Conservation (phyloP, 2,888 invertebrate species). For the Pollenia amentaria region DNA sequence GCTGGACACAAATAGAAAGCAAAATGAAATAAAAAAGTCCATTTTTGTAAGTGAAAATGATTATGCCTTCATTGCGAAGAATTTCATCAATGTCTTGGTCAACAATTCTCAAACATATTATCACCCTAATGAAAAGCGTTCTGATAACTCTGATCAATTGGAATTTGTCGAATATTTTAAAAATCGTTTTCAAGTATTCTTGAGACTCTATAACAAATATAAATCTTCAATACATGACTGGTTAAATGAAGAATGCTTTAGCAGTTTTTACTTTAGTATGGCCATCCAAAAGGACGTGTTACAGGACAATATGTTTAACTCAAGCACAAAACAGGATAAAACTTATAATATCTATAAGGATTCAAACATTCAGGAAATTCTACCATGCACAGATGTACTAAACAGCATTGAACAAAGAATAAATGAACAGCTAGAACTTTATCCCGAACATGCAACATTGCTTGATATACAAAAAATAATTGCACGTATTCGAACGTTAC, state of each 20-base stretch:
- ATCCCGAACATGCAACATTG: conserved; percentile 96
- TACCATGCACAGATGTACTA: conserved; percentile 89
- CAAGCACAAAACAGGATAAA: conserved; percentile 9
- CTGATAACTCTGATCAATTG: conserved; percentile 53
- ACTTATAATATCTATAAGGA: conserved; percentile 92
- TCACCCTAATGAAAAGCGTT: conserved; percentile 49
- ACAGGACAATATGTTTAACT: conserved; percentile 75
- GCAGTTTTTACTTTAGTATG: conserved; percentile 80
- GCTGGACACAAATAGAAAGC: conserved; percentile 77
- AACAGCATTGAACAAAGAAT: conserved; percentile 88
- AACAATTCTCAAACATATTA: conserved; percentile 80
- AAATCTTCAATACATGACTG: conserved; percentile 79
- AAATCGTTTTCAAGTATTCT: conserved; percentile 81
- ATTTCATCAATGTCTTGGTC: conserved; percentile 81
- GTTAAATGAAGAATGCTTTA: conserved; percentile 80
- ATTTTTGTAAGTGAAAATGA: conserved; percentile 81
- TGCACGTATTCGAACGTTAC: conserved; percentile 88
- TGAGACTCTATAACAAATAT: conserved; percentile 80
- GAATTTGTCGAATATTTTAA: conserved; percentile 79
- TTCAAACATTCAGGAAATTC: conserved; percentile 91
- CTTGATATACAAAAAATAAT: conserved; percentile 87
- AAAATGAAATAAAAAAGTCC: conserved; percentile 76
- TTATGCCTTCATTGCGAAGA: conserved; percentile 80
- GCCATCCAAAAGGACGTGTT: conserved; percentile 81
- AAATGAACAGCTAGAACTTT: conserved; percentile 88